Evolutionary conservation across 2,797 vertebrate genomes (phyloP), one percentile per base, ranked within the genome.

Genomic region (Chiroxiphia lanceolata): DNA sequence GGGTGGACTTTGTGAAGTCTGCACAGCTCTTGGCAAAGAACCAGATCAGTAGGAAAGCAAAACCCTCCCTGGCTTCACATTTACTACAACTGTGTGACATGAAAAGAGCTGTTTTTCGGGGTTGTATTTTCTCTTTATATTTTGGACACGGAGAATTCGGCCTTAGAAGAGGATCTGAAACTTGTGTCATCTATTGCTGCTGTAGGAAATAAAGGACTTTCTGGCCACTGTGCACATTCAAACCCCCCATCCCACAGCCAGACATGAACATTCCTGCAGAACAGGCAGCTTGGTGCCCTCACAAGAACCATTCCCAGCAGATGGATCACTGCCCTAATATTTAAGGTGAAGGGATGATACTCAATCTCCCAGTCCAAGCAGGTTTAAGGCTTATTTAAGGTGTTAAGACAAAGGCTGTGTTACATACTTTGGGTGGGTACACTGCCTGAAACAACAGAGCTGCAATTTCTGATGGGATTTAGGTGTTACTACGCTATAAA

Each of bases 91-190:
- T 45, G 11, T 51, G 36, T 60, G 60, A 56, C 75, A 75, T 22
- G 36, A 56, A 69, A 81, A 26, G 33, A 13, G 10, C 48, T 64
- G 16, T 6, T 77, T 69, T 72, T 70, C 44, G 45, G 26, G n/a
- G 45, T 15, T 53, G 10, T 7, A 38, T 57, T 81, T 86, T 50
- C 15, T 50, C 31, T 40, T 34, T 18, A 1, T 34, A 12, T 81
- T 76, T 84, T 45, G 23, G 31, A 15, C 31, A 15, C 0, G 0
- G 36, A 40, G 75, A 33, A 64, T 74, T 45, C 0, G 0, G 68
- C 40, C 48, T 82, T 19, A 31, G 70, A 74, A n/a, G 9, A 67
- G 42, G 19, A n/a, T 21, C 38, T 77, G 78, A 64, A 85, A 19
- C 3, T 14, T 23, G 7, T 56, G 45, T 56, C 20, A 13, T 16